Evolutionary conservation across 2,888 invertebrate species (phyloP).

Genomic region (Conus canariensis): DNA sequence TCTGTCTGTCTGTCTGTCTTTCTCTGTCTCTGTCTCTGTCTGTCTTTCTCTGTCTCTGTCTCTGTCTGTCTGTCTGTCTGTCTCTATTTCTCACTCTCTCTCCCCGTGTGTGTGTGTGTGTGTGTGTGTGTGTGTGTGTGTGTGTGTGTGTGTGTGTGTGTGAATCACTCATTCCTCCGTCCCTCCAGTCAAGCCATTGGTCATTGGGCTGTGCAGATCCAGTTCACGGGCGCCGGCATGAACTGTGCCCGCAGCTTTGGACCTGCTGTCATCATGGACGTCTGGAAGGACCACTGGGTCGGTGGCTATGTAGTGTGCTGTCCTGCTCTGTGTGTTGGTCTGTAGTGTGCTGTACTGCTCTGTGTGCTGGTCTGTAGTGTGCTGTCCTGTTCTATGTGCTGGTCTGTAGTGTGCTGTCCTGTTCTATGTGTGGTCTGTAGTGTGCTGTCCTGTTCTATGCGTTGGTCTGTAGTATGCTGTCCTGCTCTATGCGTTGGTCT

Average conservation of each 20-base stretch:
- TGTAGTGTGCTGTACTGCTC: too few relatives aligned
- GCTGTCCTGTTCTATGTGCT: too few relatives aligned
- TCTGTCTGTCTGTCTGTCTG: not conserved
- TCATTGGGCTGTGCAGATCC: conserved; percentile 8
- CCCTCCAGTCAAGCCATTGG: too few relatives aligned
- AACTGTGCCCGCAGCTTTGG: conserved; percentile 95
- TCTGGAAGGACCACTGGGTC: conserved; percentile 92
- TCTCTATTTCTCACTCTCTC: not conserved
- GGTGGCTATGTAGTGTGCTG: conserved; percentile 62
- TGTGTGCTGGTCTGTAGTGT: too few relatives aligned
- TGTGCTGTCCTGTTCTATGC: too few relatives aligned
- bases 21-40: not conserved
- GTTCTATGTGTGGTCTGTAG: too few relatives aligned
- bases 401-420: too few relatives aligned
- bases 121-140: not conserved
- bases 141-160: not conserved
- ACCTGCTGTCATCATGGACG: conserved; percentile 88
- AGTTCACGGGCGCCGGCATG: conserved; percentile 92
- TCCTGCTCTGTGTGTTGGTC: too few relatives aligned
- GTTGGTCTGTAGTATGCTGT: too few relatives aligned
- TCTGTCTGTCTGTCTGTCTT: not conserved
- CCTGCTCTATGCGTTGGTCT: too few relatives aligned
- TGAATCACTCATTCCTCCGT: not conserved
- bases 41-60: not conserved
- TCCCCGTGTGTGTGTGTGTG: not conserved